Percentiles rank a stretch among this genome's conserved stretches.
Evolutionary conservation across 1,140 invertebrate genomes (phyloP).

Genomic region (Scaptomyza montana): DNA sequence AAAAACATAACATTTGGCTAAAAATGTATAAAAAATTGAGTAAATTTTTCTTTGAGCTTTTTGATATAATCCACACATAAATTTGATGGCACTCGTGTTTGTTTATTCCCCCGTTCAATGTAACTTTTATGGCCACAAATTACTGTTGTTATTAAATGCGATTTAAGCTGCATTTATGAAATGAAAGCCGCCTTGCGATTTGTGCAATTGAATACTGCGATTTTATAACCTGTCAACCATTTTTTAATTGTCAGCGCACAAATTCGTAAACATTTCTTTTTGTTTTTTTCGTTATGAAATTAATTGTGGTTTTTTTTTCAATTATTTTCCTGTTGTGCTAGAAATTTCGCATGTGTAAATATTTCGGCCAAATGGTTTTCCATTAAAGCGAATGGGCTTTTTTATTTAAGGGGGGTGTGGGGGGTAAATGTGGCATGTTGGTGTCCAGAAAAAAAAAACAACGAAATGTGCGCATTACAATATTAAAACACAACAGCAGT

Average conservation of each 20-base stretch:
- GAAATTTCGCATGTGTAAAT: constrained; percentile 38
- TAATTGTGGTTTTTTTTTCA: constrained; percentile 3
- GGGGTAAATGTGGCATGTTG: too few species aligned
- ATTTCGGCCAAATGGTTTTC: constrained; percentile 61
- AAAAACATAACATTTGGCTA: too few species aligned
- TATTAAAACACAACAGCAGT: constrained; percentile 69
- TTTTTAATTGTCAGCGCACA: constrained; percentile 62
- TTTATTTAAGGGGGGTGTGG: too few species aligned
- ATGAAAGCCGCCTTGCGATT: constrained; percentile 56
- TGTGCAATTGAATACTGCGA: constrained; percentile 44
- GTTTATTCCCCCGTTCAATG: not conserved
- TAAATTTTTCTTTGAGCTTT: not conserved
- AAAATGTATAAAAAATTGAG: too few species aligned
- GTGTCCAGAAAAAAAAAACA: not conserved
- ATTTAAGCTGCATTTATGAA: constrained; percentile 74
- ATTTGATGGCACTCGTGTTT: not conserved
- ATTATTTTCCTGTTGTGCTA: constrained; percentile 22
- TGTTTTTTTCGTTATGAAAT: not conserved
- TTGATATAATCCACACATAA: too few species aligned
- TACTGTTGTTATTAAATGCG: constrained; percentile 69
- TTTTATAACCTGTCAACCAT: constrained; percentile 34
- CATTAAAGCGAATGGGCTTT: constrained; percentile 53
- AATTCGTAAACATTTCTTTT: constrained; percentile 19
- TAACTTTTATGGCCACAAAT: constrained; percentile 20
- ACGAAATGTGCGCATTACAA: constrained; percentile 71